These are phyloP conservation scores for Lysandra bellargus DNA, from an alignment of 2,888 invertebrate genomes.

Conservation along the genomic window DNA sequence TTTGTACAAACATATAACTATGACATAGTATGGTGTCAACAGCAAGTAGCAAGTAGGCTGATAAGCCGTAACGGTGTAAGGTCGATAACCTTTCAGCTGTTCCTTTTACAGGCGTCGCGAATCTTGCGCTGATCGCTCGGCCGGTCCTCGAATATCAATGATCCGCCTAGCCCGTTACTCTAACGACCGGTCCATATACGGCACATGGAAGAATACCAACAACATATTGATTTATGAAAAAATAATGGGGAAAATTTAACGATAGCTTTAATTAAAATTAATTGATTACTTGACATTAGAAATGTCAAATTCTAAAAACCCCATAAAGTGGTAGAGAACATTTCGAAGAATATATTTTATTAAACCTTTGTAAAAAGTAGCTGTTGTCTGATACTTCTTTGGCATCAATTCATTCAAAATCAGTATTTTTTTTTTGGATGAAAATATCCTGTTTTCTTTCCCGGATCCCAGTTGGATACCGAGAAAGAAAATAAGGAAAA, in stretches of 20 bases:
- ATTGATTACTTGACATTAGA: no score
- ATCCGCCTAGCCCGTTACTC: slow-evolving; percentile 39
- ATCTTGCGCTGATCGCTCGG: slow-evolving; percentile 57
- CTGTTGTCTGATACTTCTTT: no score
- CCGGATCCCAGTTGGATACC: no score
- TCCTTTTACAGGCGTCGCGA: slow-evolving; percentile 69
- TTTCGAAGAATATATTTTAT: no score
- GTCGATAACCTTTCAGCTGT: slow-evolving; percentile 74
- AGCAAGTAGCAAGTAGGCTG: background rate
- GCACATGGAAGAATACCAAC: background rate
- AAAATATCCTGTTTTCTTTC: no score
- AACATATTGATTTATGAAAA: background rate
- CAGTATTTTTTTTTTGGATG: no score
- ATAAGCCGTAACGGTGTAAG: slow-evolving; percentile 64
- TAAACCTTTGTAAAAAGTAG: no score
- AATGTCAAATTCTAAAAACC: no score
- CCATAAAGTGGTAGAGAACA: no score
- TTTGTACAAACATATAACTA: slow-evolving; percentile 32
- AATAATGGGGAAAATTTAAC: background rate
- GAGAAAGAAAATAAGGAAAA: no score
- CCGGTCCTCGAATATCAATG: slow-evolving; percentile 52
- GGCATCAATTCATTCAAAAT: no score
- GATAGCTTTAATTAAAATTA: no score
- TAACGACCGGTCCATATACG: slow-evolving; percentile 23
- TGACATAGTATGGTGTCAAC: background rate